Evolutionary conservation across 23 tunicate species (phyloP).

Genomic region (Trididemnum nubilum): DNA sequence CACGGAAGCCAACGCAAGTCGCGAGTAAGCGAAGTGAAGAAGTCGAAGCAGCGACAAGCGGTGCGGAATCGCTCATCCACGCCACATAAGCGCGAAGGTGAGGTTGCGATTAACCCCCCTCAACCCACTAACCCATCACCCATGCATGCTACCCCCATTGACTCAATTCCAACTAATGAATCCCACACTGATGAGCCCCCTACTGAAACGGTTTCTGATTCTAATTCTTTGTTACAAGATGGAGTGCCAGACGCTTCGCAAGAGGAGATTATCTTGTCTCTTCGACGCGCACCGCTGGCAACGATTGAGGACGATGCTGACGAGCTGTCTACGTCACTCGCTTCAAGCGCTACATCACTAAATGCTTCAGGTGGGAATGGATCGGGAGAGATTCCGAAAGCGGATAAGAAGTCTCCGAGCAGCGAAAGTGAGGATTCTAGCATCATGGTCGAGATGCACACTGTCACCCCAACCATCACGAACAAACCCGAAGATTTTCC

Average conservation of each 20-base stretch:
- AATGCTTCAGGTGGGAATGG: not conserved
- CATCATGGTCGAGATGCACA: not conserved
- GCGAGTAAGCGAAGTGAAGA: not conserved
- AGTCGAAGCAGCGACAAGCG: not conserved
- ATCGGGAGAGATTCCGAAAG: not conserved
- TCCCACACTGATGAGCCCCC: not conserved
- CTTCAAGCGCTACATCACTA: constrained; percentile 52
- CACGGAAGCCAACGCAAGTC: not conserved
- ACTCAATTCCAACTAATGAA: not conserved
- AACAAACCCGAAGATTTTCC: not conserved
- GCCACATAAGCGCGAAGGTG: not conserved
- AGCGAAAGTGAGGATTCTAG: not conserved
- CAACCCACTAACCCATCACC: not conserved
- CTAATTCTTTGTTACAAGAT: not conserved
- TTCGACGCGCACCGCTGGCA: constrained; percentile 73
- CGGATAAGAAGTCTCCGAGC: not conserved
- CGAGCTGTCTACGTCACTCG: constrained; percentile 37
- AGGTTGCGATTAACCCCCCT: not conserved
- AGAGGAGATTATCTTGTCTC: constrained; percentile 66
- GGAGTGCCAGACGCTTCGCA: constrained; percentile 50
- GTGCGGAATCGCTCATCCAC: not conserved
- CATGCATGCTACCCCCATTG: not conserved
- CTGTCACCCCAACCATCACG: not conserved
- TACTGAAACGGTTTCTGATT: too few relatives aligned
- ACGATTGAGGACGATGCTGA: constrained; percentile 69